Base-by-base conservation (phyloP, 2,113 vertebrate genomes). In the Psammodynastes pulverulentus region DNA sequence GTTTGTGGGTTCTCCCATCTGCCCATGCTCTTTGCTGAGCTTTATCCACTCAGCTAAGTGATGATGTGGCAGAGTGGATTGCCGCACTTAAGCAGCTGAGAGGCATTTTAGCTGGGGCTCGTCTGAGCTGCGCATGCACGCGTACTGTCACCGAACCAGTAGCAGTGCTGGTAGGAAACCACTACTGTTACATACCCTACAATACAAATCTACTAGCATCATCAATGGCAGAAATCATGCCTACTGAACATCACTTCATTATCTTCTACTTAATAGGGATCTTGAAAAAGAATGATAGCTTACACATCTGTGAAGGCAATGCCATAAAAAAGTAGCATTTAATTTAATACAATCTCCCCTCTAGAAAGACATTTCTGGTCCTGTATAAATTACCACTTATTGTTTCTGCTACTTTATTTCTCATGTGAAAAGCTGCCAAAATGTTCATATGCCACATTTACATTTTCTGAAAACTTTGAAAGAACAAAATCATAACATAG, bases 401-500 rank as follows among this genome's bases (percentile, higher is more conserved):
- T 86, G 53, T 86, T 45, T 49, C 43, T 24, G 48, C 51, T 52
- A 21, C 15, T 67, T 43, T 34, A 72, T 87, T 67, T 34, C 45
- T 87, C 51, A 34, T 52, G 56, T 72, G 34, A n/a, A 87, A 48
- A 91, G 62, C 90, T 87, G 39, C 84, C 85, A 87, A 93, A 94
- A 89, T 91, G 23, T 86, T 0, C 49, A 84, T 48, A 34, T 56
- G 48, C 34, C 91, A 3, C 39, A 87, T 91, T 92, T 92, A 67
- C 96, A 91, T 84, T 88, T 26, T 87, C 79, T 52, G 58, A 8
- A 92, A 48, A 91, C 9, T n/a, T n/a, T 94, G 72, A 56, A 94
- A 92, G 84, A 96, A 93, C 23, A 92, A 93, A 79, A 87, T 94
- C 92, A 86, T 67, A 95, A 92, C 93, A 89, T 2, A 67, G n/a